Conservation (phyloP, 2,888 invertebrate genomes). For the Dichetophora obliterata region DNA sequence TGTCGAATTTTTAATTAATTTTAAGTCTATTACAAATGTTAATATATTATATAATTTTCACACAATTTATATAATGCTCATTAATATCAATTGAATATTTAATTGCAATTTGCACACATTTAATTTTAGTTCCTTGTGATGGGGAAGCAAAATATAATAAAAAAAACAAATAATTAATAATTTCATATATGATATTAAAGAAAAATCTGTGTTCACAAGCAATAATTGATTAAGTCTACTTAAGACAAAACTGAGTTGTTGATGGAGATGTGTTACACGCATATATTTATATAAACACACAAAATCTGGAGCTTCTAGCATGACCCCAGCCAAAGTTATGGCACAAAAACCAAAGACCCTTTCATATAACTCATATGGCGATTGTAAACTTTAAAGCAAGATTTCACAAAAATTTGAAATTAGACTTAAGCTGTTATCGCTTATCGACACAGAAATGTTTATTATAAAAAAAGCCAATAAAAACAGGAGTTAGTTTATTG, state of each 20-base stretch:
- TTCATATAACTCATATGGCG: too few relatives aligned
- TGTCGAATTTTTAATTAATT: conserved; percentile 25
- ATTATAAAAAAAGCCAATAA: conserved; percentile 2
- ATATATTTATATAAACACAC: too few relatives aligned
- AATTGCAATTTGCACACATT: conserved; percentile 44
- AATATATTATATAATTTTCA: conserved; percentile 29
- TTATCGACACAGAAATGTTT: not conserved
- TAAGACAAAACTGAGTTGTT: too few relatives aligned
- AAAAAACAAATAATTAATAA: not conserved
- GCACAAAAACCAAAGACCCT: too few relatives aligned
- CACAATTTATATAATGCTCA: conserved; percentile 34
- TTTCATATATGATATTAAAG: not conserved
- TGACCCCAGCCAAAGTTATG: too few relatives aligned
- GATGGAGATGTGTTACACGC: too few relatives aligned
- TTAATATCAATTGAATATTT: conserved; percentile 30
- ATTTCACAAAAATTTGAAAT: too few relatives aligned
- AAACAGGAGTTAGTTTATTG: conserved; percentile 20
- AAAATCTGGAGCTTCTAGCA: too few relatives aligned
- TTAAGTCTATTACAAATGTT: conserved; percentile 34
- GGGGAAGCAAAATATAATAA: not conserved
- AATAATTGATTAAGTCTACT: too few relatives aligned
- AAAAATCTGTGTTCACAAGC: too few relatives aligned
- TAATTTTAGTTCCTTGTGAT: conserved; percentile 51
- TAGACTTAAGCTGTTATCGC: too few relatives aligned
- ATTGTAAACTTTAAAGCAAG: too few relatives aligned